Conservation (phyloP, 2,888 invertebrate genomes). For the Oligia fasciuncula region DNA sequence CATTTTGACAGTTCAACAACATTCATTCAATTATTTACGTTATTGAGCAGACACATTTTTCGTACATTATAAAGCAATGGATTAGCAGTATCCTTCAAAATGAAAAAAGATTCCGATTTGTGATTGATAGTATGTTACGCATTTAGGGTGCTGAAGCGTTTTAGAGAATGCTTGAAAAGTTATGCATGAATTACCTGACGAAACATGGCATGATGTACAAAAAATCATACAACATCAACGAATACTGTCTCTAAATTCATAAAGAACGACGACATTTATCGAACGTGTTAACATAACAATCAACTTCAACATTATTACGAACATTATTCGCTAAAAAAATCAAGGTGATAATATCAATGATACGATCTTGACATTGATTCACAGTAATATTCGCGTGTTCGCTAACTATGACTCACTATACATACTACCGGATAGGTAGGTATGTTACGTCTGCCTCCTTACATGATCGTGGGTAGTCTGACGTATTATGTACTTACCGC, state of each 20-base stretch:
- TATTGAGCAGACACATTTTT: not conserved
- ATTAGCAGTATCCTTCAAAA: not conserved
- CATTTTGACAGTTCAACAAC: not conserved
- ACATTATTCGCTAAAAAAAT: slow-evolving; percentile 40
- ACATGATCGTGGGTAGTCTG: slow-evolving; percentile 58
- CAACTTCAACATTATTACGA: slow-evolving; percentile 22
- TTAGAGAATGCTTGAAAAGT: not conserved
- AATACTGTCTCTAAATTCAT: not conserved
- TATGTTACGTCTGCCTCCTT: slow-evolving; percentile 63
- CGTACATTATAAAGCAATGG: not conserved
- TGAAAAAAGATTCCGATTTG: not conserved
- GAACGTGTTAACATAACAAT: slow-evolving; percentile 27
- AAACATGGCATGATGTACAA: not conserved
- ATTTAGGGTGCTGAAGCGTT: not conserved
- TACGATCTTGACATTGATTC: slow-evolving; percentile 81
- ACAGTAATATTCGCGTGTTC: slow-evolving; percentile 64
- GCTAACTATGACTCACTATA: slow-evolving; percentile 73
- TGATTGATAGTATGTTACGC: not conserved
- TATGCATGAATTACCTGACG: not conserved
- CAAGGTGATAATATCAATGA: slow-evolving; percentile 70
- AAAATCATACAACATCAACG: too few relatives aligned
- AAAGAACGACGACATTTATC: not conserved
- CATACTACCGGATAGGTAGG: slow-evolving; percentile 72
- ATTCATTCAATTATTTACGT: not conserved
- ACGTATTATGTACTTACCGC: slow-evolving; percentile 49